Percentiles rank a stretch among this genome's conserved stretches.
phyloP scores from a whole-genome alignment of 2,113 vertebrate species.

The Apaloderma vittatum region DNA sequence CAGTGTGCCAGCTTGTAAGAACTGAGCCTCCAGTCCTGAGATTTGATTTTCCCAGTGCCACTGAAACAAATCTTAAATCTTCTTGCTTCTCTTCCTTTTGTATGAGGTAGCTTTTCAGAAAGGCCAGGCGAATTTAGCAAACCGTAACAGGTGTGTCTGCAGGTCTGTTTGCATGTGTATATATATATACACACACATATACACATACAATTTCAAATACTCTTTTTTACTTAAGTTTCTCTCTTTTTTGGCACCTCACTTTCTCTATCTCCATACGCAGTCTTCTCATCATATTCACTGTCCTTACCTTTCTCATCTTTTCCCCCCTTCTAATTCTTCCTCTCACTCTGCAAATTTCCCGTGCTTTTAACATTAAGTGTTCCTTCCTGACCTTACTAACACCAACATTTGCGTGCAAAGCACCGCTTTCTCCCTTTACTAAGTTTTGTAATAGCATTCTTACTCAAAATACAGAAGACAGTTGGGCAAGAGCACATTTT shows the following conservation, averaged over 20 bases:
- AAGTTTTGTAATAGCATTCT: background rate
- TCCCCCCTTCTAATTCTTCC: background rate
- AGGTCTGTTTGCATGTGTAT: background rate
- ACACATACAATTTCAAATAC: background rate
- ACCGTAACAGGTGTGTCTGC: background rate
- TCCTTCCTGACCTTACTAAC: background rate
- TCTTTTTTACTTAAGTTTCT: background rate
- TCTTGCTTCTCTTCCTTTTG: background rate
- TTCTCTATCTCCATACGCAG: background rate
- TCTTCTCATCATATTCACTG: background rate
- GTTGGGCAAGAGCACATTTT: background rate
- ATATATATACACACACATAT: background rate
- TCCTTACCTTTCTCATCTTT: background rate
- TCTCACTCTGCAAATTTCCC: background rate
- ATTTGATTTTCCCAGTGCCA: background rate
- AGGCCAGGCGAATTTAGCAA: constrained; percentile 9
- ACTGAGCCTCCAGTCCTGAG: constrained; percentile 12
- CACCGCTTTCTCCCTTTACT: background rate
- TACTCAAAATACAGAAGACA: background rate
- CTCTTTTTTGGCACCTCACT: background rate
- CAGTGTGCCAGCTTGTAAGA: background rate
- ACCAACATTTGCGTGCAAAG: background rate
- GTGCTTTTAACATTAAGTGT: background rate
- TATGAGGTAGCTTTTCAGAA: constrained; percentile 9
- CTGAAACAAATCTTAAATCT: constrained; percentile 36